Evolutionary conservation across 2,797 vertebrate genomes (phyloP).

Genomic region (Allobates femoralis): DNA sequence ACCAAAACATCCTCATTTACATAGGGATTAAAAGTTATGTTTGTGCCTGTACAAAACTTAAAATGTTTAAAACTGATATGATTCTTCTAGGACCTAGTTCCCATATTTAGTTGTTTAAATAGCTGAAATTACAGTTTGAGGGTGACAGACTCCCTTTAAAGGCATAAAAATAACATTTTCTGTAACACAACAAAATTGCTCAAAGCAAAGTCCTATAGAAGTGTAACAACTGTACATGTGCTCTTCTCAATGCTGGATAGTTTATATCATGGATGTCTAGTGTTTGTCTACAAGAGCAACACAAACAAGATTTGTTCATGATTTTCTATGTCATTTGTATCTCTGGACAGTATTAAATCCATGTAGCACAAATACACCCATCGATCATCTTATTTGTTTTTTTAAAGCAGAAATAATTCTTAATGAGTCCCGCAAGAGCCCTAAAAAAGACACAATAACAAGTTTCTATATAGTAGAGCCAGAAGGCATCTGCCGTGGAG

Average conservation of each 20-base stretch:
- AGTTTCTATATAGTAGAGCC: constrained; percentile 57
- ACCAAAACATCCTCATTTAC: too few relatives aligned
- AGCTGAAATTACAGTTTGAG: too few relatives aligned
- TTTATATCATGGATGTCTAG: constrained; percentile 10
- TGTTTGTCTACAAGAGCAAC: constrained; percentile 32
- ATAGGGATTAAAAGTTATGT: too few relatives aligned
- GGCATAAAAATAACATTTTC: neutral
- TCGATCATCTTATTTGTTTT: constrained; percentile 61
- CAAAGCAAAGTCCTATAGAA: neutral
- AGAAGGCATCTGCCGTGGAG: constrained; percentile 49
- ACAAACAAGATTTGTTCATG: constrained; percentile 39
- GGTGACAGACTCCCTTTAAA: neutral
- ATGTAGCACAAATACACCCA: constrained; percentile 52
- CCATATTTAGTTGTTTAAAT: too few relatives aligned
- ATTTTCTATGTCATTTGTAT: constrained; percentile 34
- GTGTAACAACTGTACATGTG: neutral
- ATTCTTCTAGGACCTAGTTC: too few relatives aligned
- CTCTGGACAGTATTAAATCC: constrained; percentile 52
- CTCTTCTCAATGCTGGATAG: neutral
- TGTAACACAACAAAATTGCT: neutral
- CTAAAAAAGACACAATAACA: constrained; percentile 61
- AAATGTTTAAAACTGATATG: too few relatives aligned
- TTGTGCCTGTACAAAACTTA: too few relatives aligned
- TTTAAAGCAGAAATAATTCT: constrained; percentile 59
- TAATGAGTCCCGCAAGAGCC: constrained; percentile 52